Evolutionary conservation across 2,797 vertebrate species (phyloP).

Genomic region (Pseudochromis fuscus): DNA sequence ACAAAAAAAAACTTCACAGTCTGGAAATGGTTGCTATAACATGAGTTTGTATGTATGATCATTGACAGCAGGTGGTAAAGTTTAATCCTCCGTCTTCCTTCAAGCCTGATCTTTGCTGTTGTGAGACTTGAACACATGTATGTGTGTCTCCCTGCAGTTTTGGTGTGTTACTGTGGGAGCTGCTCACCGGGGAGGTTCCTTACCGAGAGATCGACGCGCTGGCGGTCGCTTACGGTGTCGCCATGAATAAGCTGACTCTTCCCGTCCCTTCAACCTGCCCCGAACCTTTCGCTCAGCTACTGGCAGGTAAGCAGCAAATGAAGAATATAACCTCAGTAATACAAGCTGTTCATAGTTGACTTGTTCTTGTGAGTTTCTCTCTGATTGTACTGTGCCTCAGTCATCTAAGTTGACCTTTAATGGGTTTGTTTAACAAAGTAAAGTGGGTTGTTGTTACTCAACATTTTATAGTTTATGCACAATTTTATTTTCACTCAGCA

Average conservation of each 20-base stretch:
- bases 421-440: no score
- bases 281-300: slow-evolving; percentile 90
- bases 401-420: slow-evolving; percentile 24
- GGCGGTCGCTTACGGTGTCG: slow-evolving; percentile 93
- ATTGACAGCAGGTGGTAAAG: no score
- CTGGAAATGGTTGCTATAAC: no score
- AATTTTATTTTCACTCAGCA: no score
- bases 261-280: slow-evolving; percentile 94
- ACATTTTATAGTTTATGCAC: no score
- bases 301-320: slow-evolving; percentile 85
- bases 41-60: no score
- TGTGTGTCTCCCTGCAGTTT: slow-evolving; percentile 81
- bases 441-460: no score
- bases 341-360: no score
- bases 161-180: slow-evolving; percentile 93
- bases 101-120: neutral
- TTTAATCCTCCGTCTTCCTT: no score
- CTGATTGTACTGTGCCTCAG: neutral
- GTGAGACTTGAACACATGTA: neutral
- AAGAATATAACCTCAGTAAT: neutral
- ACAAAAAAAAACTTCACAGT: no score
- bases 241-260: slow-evolving; percentile 95
- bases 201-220: slow-evolving; percentile 93
- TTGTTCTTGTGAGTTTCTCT: no score
- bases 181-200: slow-evolving; percentile 94